Evolutionary conservation across 2,113 vertebrate genomes (phyloP).

Genomic region (Phalacrocorax brasilianus): DNA sequence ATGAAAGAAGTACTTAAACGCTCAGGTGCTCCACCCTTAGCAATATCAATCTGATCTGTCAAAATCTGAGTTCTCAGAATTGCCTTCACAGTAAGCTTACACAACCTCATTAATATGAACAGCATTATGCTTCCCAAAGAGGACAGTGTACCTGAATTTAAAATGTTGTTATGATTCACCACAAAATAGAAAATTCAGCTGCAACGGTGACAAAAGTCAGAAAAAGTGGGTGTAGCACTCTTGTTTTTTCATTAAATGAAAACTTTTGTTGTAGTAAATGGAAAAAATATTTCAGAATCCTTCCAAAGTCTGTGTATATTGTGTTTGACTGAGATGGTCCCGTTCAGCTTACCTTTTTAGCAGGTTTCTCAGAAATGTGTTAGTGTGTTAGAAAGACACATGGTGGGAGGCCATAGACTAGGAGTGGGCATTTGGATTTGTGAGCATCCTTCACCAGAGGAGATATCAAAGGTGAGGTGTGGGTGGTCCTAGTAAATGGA

Average conservation of each 20-base stretch:
- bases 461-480: background rate
- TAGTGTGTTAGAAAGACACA: background rate
- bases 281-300: background rate
- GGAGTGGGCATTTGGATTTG: background rate
- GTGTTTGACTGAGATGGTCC: background rate
- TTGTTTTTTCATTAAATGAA: background rate
- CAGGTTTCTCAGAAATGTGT: background rate
- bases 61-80: background rate
- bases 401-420: background rate
- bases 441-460: background rate
- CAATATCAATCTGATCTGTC: background rate
- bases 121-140: background rate
- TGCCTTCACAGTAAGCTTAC: background rate
- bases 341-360: background rate
- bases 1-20: background rate
- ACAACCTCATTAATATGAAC: accelerated
- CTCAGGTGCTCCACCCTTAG: background rate
- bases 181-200: background rate
- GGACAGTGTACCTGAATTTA: background rate
- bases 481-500: background rate
- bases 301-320: background rate
- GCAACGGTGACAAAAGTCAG: background rate
- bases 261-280: background rate
- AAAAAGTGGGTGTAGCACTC: background rate
- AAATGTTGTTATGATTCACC: background rate